phyloP scores from a whole-genome alignment of 2,888 invertebrate species.

The Pheosia tremula region DNA sequence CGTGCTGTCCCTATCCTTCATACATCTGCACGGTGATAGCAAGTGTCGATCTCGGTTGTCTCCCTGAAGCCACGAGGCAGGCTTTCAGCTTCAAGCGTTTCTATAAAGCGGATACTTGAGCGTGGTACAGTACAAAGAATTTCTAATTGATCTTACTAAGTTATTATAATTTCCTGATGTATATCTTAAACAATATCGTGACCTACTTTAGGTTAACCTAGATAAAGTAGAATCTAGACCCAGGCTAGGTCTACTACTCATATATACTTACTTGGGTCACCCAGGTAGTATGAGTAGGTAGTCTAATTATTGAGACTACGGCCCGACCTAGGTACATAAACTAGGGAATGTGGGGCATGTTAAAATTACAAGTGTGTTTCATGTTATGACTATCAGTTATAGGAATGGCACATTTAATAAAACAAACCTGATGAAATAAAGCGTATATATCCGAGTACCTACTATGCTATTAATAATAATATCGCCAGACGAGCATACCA shows the following conservation, averaged over 20 bases:
- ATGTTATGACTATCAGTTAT: no score
- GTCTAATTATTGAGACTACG: not conserved
- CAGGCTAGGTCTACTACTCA: no score
- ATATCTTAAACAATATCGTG: not conserved
- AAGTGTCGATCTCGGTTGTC: slow-evolving; percentile 40
- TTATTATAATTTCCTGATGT: not conserved
- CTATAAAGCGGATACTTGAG: not conserved
- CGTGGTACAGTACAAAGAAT: not conserved
- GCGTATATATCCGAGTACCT: no score
- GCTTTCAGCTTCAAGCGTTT: not conserved
- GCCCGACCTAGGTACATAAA: not conserved
- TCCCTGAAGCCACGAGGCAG: slow-evolving; percentile 27
- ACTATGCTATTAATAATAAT: no score
- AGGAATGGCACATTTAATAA: no score
- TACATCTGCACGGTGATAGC: slow-evolving; percentile 35
- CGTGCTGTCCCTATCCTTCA: slow-evolving; percentile 26
- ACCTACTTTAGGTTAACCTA: not conserved
- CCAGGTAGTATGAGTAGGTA: no score
- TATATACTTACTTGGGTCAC: no score
- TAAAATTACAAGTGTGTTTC: no score
- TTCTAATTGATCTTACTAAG: not conserved
- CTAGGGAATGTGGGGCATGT: no score
- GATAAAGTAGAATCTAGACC: no score
- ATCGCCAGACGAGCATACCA: no score
- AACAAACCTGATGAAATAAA: no score